A percentile compares a stretch with the other conserved stretches of the same genome.
Conservation (phyloP, 2,888 invertebrate species). For the Diplolepis rosae region DNA sequence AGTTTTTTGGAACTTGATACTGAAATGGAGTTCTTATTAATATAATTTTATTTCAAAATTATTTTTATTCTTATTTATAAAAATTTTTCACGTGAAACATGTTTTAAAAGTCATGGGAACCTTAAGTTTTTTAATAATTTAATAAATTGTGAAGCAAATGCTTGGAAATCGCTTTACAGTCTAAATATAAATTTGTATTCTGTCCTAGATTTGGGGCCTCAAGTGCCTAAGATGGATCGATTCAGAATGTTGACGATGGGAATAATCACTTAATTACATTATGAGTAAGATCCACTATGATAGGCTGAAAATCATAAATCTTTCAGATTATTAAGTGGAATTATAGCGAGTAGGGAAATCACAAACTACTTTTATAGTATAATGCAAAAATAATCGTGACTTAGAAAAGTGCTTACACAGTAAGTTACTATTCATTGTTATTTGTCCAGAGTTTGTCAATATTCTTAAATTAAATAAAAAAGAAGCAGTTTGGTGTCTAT, state of each 20-base stretch:
- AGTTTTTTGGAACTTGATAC: not conserved
- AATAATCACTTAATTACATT: not conserved
- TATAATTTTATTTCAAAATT: not conserved
- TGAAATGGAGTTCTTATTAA: not conserved
- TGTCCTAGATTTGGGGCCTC: constrained; percentile 1
- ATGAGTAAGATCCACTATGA: not conserved
- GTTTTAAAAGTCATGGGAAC: not conserved
- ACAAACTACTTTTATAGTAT: not conserved
- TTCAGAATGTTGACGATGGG: not conserved
- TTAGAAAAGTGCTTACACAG: not conserved
- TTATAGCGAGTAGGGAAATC: not conserved
- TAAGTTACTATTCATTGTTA: not conserved
- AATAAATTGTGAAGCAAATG: not conserved
- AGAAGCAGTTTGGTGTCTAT: not conserved
- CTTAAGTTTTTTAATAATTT: not conserved
- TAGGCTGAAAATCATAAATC: constrained; percentile 2
- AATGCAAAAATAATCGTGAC: not conserved
- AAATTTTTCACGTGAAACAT: too few relatives aligned
- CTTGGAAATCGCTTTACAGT: not conserved
- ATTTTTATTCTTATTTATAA: not conserved
- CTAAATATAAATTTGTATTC: constrained; percentile 1
- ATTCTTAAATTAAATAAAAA: not conserved
- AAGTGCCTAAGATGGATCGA: not conserved
- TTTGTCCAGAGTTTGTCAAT: not conserved
- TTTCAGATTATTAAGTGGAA: not conserved